Base-by-base conservation (phyloP, 2,113 vertebrate genomes). In the Petroica traversi region DNA sequence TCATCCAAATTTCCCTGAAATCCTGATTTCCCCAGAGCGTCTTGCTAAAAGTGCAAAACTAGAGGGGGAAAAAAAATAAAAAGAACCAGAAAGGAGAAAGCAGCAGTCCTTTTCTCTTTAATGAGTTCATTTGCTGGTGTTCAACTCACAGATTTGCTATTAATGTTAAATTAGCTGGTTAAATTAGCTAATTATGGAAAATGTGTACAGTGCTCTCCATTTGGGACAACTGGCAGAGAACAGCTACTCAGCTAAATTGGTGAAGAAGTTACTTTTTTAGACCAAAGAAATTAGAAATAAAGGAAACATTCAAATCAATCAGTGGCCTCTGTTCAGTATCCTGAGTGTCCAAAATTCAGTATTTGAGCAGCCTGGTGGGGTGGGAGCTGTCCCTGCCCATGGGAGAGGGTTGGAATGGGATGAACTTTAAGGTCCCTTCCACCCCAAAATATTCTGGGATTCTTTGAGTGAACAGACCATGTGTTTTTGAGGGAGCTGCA, bases 111-210 rank as follows among this genome's bases (percentile, higher is more conserved):
- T 77, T 91, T 49, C 69, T 86, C 18, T 88, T 89, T 93, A 97
- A 91, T 91, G 88, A 94, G 77, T 85, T 92, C 80, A 94, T 96
- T 91, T 95, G 76, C 85, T 95, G 88, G 55, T 2, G 11, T 91
- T 92, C 58, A 92, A 89, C 80, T 89, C 77, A 73, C 79, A 91
- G 71, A 69, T 90, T 91, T 81, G 76, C 93, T 64, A 90, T 93
- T 95, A 84, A 93, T 94, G 85, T 92, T 93, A 96, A 87, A 96
- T 96, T 95, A 96, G 74, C 80, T 93, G 71, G 66, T 78, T 87
- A 95, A 96, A 90, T 94, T 88, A 96, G 51, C 89, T 96, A 96
- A 96, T 94, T 93, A 93, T 74, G 49, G 81, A 76, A 89, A 95
- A 94, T 78, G 62, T 85, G 87, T 73, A 67, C 85, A 85, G 34